phyloP scores from a whole-genome alignment of 2,113 vertebrate genomes.

The Myrmophylax atrothorax region DNA sequence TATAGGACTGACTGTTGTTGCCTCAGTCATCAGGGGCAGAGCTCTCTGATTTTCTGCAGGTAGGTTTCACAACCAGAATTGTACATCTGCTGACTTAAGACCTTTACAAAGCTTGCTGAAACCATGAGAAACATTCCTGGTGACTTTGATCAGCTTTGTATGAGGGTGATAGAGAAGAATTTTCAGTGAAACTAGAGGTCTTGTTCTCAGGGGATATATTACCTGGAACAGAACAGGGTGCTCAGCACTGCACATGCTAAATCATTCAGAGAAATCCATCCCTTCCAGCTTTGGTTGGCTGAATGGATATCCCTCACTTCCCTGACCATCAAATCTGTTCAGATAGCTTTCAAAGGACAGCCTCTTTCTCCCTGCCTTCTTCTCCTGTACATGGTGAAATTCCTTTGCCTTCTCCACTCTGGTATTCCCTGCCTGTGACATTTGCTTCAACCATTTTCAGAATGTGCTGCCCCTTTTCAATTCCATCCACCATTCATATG shows the following conservation, averaged over 20 bases:
- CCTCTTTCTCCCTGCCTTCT: not conserved
- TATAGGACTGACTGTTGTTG: not conserved
- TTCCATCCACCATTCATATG: not conserved
- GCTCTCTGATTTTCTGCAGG: not conserved
- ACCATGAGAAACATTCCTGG: not conserved
- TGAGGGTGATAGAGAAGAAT: not conserved
- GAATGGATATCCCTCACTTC: not conserved
- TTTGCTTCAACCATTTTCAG: not conserved
- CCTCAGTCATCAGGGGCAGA: not conserved
- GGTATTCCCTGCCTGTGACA: not conserved
- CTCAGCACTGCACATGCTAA: not conserved
- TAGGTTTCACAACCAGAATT: not conserved
- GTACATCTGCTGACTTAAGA: not conserved
- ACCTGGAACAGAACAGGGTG: not conserved
- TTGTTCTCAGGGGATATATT: not conserved
- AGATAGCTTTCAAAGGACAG: not conserved
- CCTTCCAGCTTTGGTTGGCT: not conserved
- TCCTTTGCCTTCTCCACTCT: not conserved
- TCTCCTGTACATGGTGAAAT: not conserved
- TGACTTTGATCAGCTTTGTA: not conserved
- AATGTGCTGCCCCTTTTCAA: not conserved
- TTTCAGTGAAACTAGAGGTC: not conserved
- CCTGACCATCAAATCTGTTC: not conserved
- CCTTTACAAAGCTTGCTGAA: not conserved
- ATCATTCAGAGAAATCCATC: not conserved